Base-by-base conservation (phyloP, 2,888 invertebrate genomes). In the Choristoneura rosaceana region DNA sequence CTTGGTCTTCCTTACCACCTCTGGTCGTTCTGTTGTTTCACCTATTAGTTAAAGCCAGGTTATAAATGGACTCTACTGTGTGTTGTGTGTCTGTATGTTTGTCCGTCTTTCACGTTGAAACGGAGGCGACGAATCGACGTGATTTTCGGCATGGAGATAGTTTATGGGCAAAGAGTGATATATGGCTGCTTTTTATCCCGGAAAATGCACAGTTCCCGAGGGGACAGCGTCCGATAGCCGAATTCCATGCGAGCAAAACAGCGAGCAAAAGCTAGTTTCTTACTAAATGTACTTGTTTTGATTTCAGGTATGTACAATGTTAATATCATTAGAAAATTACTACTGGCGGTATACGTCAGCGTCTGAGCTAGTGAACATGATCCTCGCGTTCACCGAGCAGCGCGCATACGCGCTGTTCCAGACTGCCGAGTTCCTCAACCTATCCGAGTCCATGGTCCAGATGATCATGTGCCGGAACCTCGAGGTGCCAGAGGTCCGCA, bases 291-390 rank as follows among this genome's bases (percentile, higher is more conserved):
- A 0, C 4, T 61, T 34, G 43, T 15, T 45, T 41, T 58, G 12
- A 47, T 63, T 62, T 50, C 88, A 97, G 96, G 96, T 96, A n/a
- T 98, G 98, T 91, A 96, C 96, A 78, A 98, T 98, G 98, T 95
- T 98, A 71, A 97, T 97, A 89, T 97, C 98, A 59, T 92, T 98
- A 86, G 98, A 98, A 90, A 98, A 98, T 89, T 98, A 98, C 90
- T 98, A 98, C 89, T 98, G 98, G 98, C 96, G 98, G 76, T 98
- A 98, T 90, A 98, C 98, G 47, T 98, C 98, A 71, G 98, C 98
- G 62, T 97, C 98, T 38, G 98, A 98, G 89, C 94, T 98, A 83
- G 98, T 98, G 77, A 98, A 98, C 91, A 98, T 98, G 98, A 98
- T 98, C 81, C 94, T 98, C 75, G 97, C 97, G 33, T 98, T 97